These are phyloP conservation scores for Podotricha telesiphe DNA, from an alignment of 2,888 invertebrate species.

Conservation along the genomic window DNA sequence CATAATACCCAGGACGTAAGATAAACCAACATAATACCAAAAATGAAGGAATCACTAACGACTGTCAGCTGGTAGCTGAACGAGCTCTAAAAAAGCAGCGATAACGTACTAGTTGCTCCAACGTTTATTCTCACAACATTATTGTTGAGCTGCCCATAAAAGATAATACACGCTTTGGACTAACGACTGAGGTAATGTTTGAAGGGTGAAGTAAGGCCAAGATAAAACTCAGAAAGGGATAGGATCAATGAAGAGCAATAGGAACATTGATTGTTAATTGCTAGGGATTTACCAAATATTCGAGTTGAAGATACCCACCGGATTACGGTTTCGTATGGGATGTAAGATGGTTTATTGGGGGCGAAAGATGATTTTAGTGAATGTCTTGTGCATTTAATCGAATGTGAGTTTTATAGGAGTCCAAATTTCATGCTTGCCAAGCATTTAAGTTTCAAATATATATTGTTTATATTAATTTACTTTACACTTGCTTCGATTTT, in stretches of 20 bases:
- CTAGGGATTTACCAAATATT: conserved; percentile 38
- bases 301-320: background rate
- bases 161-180: conserved; percentile 58
- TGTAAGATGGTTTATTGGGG: background rate
- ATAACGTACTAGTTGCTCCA: conserved; percentile 58
- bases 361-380: background rate
- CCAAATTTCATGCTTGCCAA: too few relatives aligned
- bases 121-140: conserved; percentile 59
- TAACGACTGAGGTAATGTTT: conserved; percentile 53
- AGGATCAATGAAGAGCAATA: conserved; percentile 35
- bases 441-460: too few relatives aligned
- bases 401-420: too few relatives aligned
- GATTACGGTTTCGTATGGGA: background rate
- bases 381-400: background rate
- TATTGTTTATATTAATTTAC: too few relatives aligned
- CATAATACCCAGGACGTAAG: conserved; percentile 10
- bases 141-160: conserved; percentile 56
- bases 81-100: conserved; percentile 47
- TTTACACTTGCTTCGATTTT: too few relatives aligned
- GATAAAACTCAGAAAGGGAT: conserved; percentile 45
- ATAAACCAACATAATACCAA: conserved; percentile 3
- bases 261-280: conserved; percentile 51
- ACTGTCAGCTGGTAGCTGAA: conserved; percentile 43
- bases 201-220: conserved; percentile 47
- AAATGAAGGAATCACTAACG: conserved; percentile 39